Evolutionary conservation across 2,797 vertebrate genomes (phyloP), one percentile per base, ranked within the genome.

Genomic region (Momotus momota): DNA sequence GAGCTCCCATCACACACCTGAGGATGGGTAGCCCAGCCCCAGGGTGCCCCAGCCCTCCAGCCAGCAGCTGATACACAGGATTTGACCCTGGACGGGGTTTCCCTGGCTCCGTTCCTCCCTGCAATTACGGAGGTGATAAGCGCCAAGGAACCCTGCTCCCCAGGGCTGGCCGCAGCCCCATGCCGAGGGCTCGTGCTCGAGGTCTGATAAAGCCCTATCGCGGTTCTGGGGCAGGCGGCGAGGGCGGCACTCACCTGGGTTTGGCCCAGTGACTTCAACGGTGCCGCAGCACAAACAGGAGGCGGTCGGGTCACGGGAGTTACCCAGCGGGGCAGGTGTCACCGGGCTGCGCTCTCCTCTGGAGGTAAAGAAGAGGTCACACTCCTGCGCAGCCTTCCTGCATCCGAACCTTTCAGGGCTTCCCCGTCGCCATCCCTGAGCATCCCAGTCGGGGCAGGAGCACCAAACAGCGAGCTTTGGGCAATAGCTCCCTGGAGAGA

Each of bases 281-380:
- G 72, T 65, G 55, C 66, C 94, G 88, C 87, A 93, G 95, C 33
- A 64, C 96, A 94, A 97, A 95, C 91, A 97, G 7, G 14, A 88
- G 86, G 91, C 91, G 78, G 88, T 52, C 13, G 4, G 81, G 66
- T 43, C 86, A 87, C 6, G 48, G 91, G 94, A 83, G 92, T 94
- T 93, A 96, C 90, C 86, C 81, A n/a, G 80, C 88, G 20, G 20
- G 95, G 91, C 94, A 96, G 96, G 96, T 93, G 94, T 93, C 85
- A 81, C 55, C 5, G 8, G 62, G 88, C 90, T 93, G 94, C 23
- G 57, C 93, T 95, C 82, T 95, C 92, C 93, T 96, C 83, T 14
- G 55, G 86, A 83, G 97, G 94, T 95, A 89, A 96, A 82, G n/a
- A 77, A 77, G 88, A 96, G 97, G 95, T 96, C 97, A 90, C 2